Evolutionary conservation across 2,113 vertebrate genomes (phyloP).

Genomic region (Natator depressus): DNA sequence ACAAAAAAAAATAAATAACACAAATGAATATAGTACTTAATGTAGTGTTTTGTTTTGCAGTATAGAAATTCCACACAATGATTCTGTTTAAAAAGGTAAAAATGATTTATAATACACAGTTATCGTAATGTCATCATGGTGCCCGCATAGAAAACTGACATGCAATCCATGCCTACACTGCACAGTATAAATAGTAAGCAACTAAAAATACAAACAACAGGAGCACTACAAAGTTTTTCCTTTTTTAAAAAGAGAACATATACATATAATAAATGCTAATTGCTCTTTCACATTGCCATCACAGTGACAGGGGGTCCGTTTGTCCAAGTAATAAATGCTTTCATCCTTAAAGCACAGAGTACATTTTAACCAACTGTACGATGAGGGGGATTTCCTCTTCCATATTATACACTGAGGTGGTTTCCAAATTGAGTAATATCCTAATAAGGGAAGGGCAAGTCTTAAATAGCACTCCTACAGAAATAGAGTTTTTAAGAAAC

Average conservation of each 20-base stretch:
- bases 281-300: conserved; percentile 67
- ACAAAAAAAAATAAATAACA: conserved; percentile 61
- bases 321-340: conserved; percentile 27
- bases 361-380: background rate
- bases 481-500: background rate
- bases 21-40: conserved; percentile 57
- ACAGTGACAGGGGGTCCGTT: conserved; percentile 67
- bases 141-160: conserved; percentile 69
- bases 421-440: background rate
- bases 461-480: background rate
- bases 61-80: conserved; percentile 73
- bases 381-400: background rate
- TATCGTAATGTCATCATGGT: conserved; percentile 48
- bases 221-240: conserved; percentile 58
- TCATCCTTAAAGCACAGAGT: background rate
- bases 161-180: conserved; percentile 73
- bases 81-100: conserved; percentile 74
- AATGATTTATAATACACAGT: conserved; percentile 75
- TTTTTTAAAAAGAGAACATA: conserved; percentile 59
- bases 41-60: conserved; percentile 74
- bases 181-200: conserved; percentile 68
- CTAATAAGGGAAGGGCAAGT: background rate
- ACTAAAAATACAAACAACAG: conserved; percentile 69
- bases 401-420: background rate
- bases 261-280: conserved; percentile 46